These are phyloP conservation scores for Sarcophaga peregrina DNA, from an alignment of 1,140 invertebrate species.

Conservation along the genomic window DNA sequence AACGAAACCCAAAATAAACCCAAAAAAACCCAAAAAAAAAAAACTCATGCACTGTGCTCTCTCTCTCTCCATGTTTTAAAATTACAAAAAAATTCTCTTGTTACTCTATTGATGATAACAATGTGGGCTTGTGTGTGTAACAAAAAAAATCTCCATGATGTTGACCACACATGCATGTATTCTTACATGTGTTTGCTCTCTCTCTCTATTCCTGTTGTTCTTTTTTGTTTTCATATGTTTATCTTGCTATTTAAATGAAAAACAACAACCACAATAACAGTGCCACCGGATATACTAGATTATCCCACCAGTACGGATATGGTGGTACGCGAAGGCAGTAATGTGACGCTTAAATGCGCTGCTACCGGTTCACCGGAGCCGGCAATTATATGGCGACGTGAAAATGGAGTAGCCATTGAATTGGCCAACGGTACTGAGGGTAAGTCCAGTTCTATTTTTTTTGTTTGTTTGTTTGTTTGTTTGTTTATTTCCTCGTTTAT, in stretches of 20 bases:
- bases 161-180: no score
- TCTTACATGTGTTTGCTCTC: no score
- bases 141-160: no score
- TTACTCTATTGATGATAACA: no score
- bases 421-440: slow-evolving; percentile 67
- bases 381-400: slow-evolving; percentile 86
- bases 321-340: slow-evolving; percentile 85
- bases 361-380: slow-evolving; percentile 86
- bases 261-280: slow-evolving; percentile 69
- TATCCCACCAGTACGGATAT: slow-evolving; percentile 88
- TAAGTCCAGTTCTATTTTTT: slow-evolving; percentile 49
- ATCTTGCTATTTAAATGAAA: not conserved
- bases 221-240: not conserved
- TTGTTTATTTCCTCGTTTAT: no score
- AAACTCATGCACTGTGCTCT: no score
- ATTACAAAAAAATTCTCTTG: no score
- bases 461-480: not conserved
- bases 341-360: slow-evolving; percentile 86
- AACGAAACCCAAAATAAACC: not conserved
- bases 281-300: slow-evolving; percentile 90
- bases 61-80: no score
- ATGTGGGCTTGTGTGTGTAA: no score
- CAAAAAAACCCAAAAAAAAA: no score
- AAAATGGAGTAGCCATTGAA: slow-evolving; percentile 76
- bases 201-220: not conserved